Base-by-base conservation (phyloP, 2,888 invertebrate genomes). In the Caenorhabditis imperialis region DNA sequence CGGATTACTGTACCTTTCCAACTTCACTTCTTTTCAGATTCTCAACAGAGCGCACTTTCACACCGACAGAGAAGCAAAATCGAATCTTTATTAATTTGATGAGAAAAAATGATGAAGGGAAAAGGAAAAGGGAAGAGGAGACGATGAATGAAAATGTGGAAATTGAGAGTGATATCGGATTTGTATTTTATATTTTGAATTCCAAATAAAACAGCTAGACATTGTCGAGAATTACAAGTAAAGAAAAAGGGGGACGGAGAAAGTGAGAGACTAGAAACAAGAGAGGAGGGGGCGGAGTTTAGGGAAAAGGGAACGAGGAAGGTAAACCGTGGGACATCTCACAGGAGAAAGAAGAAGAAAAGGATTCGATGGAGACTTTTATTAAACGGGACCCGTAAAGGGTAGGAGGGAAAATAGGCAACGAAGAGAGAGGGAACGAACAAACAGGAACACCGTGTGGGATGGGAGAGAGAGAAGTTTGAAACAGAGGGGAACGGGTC, bases 311-410 rank as follows among this genome's bases (percentile, higher is more conserved):
- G 30, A 30, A 40, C 27, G 51, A 35, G 37, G 70, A 70, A 48
- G 47, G 51, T 57, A 69, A 69, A 61, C 60, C 60, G 61, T 44
- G 37, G 54, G 30, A 22, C 51, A 53, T 61, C 47, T 60, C 54
- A 61, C 70, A 55, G 54, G 70, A 61, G n/a, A 50, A 20, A n/a
- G 3, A 30, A n/a, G 35, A 18, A 44, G 16, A 25, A 16, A 25
- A 45, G 18, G 37, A 47, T 33, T 16, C 18, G 33, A 12, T 37
- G 30, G 38, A 25, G 30, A 35, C 27, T 12, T 22, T 42, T 38
- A 37, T 16, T 37, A n/a, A n/a, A 5, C n/a, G 35, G 20, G 54
- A 69, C 58, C 67, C 67, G 67, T 58, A 58, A 35, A 25, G 67
- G 65, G 55, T 48, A 53, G 47, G 45, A n/a, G 1, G 23, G 30